Base-by-base conservation (phyloP, 1,140 invertebrate species). In the Artemia franciscana region DNA sequence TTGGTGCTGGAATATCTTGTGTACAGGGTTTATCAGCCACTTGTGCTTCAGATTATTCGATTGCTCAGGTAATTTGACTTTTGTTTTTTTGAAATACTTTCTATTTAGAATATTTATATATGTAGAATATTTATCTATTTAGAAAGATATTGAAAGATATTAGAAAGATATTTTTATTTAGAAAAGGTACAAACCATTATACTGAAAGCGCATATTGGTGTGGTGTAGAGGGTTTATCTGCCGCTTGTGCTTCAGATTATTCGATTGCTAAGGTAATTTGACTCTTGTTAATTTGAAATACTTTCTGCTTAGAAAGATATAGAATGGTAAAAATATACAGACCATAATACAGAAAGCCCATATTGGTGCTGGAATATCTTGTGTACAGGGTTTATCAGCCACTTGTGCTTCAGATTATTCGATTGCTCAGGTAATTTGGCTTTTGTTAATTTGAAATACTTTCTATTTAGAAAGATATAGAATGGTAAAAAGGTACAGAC, bases 401-500 rank as follows among this genome's bases (percentile, higher is more conserved):
- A 90, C 93, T 0, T 96, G 91, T 74, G 92, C 94, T 26, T 95
- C 92, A 7, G 96, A 99, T 75, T 98, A 97, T 74, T 89, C 92
- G 63, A 95, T 98, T 18, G 39, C 39, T 18, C 39, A 51, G n/a
- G n/a, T n/a, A n/a, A n/a, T n/a, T n/a, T n/a, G n/a, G n/a, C n/a
- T n/a, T n/a, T n/a, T n/a, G n/a, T n/a, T n/a, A n/a, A n/a, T n/a
- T n/a, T n/a, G n/a, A n/a, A n/a, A n/a, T n/a, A n/a, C n/a, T n/a
- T n/a, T n/a, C n/a, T n/a, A n/a, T n/a, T n/a, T n/a, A n/a, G n/a
- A n/a, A n/a, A n/a, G n/a, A n/a, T n/a, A n/a, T n/a, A n/a, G n/a
- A n/a, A 98, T 78, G 95, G 96, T 7, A 95, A 95, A 57, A 99
- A 99, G 76, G 96, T 98, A 77, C 95, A 98, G 26, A 94, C 95